Base-by-base conservation (phyloP, 2,888 invertebrate genomes). In the Bellardia pandia region DNA sequence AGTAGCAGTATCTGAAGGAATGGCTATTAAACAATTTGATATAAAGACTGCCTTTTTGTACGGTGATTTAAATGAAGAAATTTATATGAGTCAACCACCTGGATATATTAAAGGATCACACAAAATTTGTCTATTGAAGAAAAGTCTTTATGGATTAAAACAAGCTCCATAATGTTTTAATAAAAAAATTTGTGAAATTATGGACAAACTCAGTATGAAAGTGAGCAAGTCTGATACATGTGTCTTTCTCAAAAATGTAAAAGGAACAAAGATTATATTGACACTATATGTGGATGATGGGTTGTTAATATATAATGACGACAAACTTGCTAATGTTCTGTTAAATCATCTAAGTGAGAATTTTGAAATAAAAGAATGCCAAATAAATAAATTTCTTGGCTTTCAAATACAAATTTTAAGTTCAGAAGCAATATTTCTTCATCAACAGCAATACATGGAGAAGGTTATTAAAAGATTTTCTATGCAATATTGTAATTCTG, bases 361-460 rank as follows among this genome's bases (percentile, higher is more conserved):
- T 14, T 76, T 75, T 40, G 75, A 82, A 48, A 68, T 76, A 30
- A 75, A 75, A 11, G 58, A 76, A 48, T 79, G 30, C 30, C 30
- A 72, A 62, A n/a, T 80, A 11, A 40, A 62, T 56, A 62, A 72
- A 48, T 80, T 80, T 64, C 53, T 80, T 51, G 72, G 80, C 16
- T 80, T 80, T 64, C 64, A 80, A 74, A 72, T 81, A 14, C 40
- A 74, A 56, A 74, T 68, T 51, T 42, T 62, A 16, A 9, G 33
- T 13, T 58, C 69, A 16, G 79, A 53, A 40, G 48, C 33, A 16
- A 48, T 79, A 37, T 71, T 79, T 53, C 45, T n/a, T n/a, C n/a
- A n/a, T n/a, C n/a, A n/a, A n/a, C n/a, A n/a, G n/a, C n/a, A 40
- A 14, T 80, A 80, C 62, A 53, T 64, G 13, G 72, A 80, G 64